These are phyloP conservation scores for Thrips palmi DNA, from an alignment of 1,140 invertebrate genomes.

Conservation along the genomic window DNA sequence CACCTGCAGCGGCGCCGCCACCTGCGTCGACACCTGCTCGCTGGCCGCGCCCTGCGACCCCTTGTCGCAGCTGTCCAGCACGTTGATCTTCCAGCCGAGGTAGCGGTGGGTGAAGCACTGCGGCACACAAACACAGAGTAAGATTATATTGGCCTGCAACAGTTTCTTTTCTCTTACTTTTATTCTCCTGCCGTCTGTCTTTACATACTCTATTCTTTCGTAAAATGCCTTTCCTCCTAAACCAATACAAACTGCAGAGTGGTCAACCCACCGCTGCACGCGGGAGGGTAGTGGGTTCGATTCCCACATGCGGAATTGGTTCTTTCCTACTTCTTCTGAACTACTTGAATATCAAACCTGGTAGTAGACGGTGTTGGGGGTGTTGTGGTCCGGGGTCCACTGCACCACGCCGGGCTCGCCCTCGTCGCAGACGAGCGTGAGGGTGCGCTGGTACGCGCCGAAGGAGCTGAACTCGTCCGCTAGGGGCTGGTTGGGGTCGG, in stretches of 20 bases:
- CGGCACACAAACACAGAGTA: slow-evolving; percentile 17
- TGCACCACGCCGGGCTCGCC: slow-evolving; percentile 68
- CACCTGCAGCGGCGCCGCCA: slow-evolving; percentile 20
- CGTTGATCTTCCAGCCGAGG: slow-evolving; percentile 88
- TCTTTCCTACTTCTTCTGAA: no score
- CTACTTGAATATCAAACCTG: slow-evolving; percentile 54
- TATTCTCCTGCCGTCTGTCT: no score
- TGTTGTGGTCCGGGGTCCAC: slow-evolving; percentile 73
- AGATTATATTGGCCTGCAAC: no score
- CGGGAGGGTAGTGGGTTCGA: no score
- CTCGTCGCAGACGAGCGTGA: slow-evolving; percentile 61
- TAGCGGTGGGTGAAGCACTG: slow-evolving; percentile 84
- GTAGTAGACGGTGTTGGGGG: slow-evolving; percentile 83
- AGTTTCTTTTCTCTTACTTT: no score
- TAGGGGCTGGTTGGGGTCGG: slow-evolving; percentile 43
- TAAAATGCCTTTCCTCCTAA: no score
- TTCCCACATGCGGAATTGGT: no score
- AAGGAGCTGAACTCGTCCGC: slow-evolving; percentile 71
- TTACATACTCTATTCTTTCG: no score
- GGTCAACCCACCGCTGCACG: no score
- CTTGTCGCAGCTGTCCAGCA: slow-evolving; percentile 59
- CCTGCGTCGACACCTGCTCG: slow-evolving; percentile 28
- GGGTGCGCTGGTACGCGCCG: slow-evolving; percentile 68
- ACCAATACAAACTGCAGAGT: no score
- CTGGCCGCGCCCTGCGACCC: slow-evolving; percentile 26